Evolutionary conservation across 2,797 vertebrate species (phyloP), one percentile per base, ranked within the genome.

Genomic region (Psittacula derbiana): DNA sequence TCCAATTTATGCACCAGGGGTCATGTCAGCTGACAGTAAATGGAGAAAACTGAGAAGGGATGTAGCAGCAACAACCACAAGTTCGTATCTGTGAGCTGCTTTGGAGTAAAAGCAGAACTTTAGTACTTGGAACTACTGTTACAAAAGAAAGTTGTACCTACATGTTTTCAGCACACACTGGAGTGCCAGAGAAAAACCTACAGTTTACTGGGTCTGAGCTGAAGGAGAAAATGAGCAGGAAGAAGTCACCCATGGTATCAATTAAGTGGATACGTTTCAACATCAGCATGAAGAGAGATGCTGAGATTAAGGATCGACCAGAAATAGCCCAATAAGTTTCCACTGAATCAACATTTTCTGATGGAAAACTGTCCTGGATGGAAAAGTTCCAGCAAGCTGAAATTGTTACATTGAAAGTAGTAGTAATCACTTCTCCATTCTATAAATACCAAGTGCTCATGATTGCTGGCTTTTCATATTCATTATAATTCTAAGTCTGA

Each of bases 331-430:
- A 73, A 0, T 46, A 33, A 87, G 12, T 85, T 95, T 78, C 81
- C 84, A 80, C 46, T 58, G 53, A 91, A 87, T 78, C 72, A 69
- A 87, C 28, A 15, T 74, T 89, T 96, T 97, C 84, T 71, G 55
- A 57, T 87, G 71, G 74, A 93, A 93, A 91, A 50, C 44, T 80
- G 60, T 71, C 71, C 61, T 67, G 71, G n/a, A 44, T 74, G 75
- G 69, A 80, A 83, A 64, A 78, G 49, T 78, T 93, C 55, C 86
- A 94, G 61, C 64, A 64, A 78, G 50, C 86, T 85, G n/a, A 27
- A 65, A 44, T 57, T 65, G 44, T 80, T 78, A 20, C 52, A 19
- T 0, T 80, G 57, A 47, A 89, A 88, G 67, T 61, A 49, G 38
- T 53, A 52, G 47, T 80, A 86, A 30, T 23, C 49, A 30, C 67